phyloP scores from a whole-genome alignment of 2,797 vertebrate species.

The Tapirus indicus region DNA sequence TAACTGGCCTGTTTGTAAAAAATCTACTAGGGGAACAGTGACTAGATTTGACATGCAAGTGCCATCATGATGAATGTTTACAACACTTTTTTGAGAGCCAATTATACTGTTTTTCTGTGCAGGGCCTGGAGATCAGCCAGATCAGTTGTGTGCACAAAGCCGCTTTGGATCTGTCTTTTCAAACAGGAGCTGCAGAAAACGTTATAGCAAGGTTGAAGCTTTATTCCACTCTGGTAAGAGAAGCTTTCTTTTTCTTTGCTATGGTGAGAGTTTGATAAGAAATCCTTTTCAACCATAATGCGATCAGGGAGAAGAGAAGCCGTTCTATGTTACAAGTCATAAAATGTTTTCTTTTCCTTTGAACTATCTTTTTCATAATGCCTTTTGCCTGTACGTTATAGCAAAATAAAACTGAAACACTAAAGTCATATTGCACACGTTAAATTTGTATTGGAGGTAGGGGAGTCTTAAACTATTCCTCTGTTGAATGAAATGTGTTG shows the following conservation, averaged over 20 bases:
- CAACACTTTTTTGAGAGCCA: constrained; percentile 87
- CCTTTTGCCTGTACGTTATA: constrained; percentile 44
- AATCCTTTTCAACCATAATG: constrained; percentile 67
- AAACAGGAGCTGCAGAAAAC: constrained; percentile 71
- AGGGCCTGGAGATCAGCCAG: constrained; percentile 88
- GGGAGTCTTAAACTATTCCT: constrained; percentile 7
- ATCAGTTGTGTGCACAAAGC: constrained; percentile 80
- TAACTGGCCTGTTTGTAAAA: constrained; percentile 81
- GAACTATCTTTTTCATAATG: background rate
- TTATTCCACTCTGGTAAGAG: constrained; percentile 85
- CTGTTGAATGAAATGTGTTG: constrained; percentile 27
- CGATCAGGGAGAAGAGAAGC: constrained; percentile 1
- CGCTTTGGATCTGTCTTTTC: constrained; percentile 74
- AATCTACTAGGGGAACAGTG: constrained; percentile 75
- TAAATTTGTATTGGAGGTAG: constrained; percentile 59
- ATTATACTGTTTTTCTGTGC: constrained; percentile 84
- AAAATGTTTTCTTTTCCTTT: constrained; percentile 71
- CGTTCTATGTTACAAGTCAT: constrained; percentile 35
- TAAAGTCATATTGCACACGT: constrained; percentile 21
- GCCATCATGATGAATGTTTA: constrained; percentile 86
- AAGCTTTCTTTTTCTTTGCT: constrained; percentile 67
- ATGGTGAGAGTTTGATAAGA: constrained; percentile 56
- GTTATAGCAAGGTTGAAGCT: constrained; percentile 66
- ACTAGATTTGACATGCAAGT: constrained; percentile 81
- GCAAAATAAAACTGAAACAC: constrained; percentile 47